phyloP scores from a whole-genome alignment of 2,797 vertebrate genomes.

The Coranthus polyacanthus region DNA sequence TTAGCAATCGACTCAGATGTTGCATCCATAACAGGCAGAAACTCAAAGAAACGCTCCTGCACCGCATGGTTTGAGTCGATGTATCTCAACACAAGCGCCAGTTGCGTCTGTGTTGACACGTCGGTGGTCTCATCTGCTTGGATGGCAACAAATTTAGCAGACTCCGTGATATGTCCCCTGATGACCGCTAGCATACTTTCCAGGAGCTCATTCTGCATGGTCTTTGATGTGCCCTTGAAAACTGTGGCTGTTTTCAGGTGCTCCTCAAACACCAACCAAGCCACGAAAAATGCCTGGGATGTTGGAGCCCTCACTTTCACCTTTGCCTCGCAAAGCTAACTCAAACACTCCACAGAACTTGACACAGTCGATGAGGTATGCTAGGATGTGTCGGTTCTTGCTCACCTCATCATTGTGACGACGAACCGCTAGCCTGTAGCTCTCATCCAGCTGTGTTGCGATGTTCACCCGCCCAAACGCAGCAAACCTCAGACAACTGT shows the following conservation, averaged over 20 bases:
- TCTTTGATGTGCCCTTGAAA: too few species aligned
- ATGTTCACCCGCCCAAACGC: slow-evolving; percentile 19
- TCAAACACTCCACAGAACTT: slow-evolving; percentile 19
- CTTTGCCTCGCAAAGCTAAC: slow-evolving; percentile 15
- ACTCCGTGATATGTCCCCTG: too few species aligned
- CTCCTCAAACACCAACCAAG: background rate
- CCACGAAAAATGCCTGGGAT: background rate
- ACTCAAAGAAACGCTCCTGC: too few species aligned
- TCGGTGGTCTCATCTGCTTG: too few species aligned
- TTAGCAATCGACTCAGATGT: too few species aligned
- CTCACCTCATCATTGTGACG: background rate
- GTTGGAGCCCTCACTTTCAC: slow-evolving; percentile 14
- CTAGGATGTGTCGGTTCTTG: background rate
- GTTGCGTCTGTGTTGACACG: too few species aligned
- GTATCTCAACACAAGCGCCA: too few species aligned
- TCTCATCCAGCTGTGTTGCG: too few species aligned
- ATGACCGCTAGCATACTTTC: background rate
- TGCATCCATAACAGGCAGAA: too few species aligned
- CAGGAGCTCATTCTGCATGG: too few species aligned
- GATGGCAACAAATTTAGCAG: too few species aligned
- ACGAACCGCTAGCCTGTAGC: background rate
- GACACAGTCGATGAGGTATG: background rate
- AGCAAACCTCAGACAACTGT: slow-evolving; percentile 18
- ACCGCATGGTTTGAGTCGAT: too few species aligned
- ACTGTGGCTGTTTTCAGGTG: background rate